A percentile compares a stretch with the other conserved stretches of the same genome.
phyloP scores from a whole-genome alignment of 1,140 invertebrate genomes.

The Drosophila lacertosa region DNA sequence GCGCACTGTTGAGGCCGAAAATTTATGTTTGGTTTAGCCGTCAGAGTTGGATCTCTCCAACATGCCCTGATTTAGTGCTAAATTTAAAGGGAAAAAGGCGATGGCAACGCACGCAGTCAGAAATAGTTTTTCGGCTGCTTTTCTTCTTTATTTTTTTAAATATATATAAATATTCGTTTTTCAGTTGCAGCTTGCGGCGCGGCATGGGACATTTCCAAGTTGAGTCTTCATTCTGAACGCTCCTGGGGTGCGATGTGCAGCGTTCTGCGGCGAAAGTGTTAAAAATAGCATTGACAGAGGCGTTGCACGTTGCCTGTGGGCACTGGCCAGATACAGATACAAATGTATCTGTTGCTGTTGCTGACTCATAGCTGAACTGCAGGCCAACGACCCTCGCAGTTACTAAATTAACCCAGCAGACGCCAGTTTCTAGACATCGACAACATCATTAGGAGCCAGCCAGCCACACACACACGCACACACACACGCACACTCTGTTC shows the following conservation, averaged over 20 bases:
- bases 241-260: conserved; percentile 69
- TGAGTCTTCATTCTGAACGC: conserved; percentile 49
- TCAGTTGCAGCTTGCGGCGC: conserved; percentile 36
- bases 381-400: conserved; percentile 67
- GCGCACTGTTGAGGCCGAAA: conserved; percentile 47
- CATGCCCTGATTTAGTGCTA: conserved; percentile 83
- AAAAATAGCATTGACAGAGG: conserved; percentile 69
- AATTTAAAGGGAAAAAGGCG: conserved; percentile 58
- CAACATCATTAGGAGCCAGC: conserved; percentile 64
- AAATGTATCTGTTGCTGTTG: conserved; percentile 29
- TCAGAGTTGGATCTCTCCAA: conserved; percentile 49
- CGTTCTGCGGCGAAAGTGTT: conserved; percentile 69
- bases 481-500: conserved; percentile 3
- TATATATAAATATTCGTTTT: conserved; percentile 10
- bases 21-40: conserved; percentile 77
- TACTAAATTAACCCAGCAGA: conserved; percentile 55
- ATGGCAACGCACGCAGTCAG: conserved; percentile 13
- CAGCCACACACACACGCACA: conserved; percentile 22
- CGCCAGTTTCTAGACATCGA: conserved; percentile 54
- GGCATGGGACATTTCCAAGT: conserved; percentile 71
- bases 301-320: conserved; percentile 37
- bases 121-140: conserved; percentile 36
- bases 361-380: conserved; percentile 51
- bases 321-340: conserved; percentile 41
- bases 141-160: neutral